These are phyloP conservation scores for Addax nasomaculatus DNA, from an alignment of 2,113 vertebrate genomes.

Conservation along the genomic window DNA sequence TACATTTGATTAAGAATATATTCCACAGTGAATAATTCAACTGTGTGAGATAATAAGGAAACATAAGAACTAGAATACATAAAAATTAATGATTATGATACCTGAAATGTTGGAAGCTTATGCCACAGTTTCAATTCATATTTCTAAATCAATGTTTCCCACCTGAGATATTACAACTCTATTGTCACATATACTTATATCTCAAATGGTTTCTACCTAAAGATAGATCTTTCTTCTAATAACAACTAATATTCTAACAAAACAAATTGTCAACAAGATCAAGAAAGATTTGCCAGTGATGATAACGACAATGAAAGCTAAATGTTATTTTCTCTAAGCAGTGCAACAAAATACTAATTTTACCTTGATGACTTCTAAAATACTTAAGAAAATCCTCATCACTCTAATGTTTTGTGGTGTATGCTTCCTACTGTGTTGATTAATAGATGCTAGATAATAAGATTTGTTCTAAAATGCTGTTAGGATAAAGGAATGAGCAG, in stretches of 20 bases:
- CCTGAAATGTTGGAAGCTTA: neutral
- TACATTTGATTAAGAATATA: neutral
- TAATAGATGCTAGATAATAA: slow-evolving; percentile 3
- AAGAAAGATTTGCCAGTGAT: neutral
- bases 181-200: neutral
- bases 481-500: neutral
- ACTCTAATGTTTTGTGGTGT: neutral
- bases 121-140: neutral
- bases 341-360: slow-evolving; percentile 26
- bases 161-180: neutral
- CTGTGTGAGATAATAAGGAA: neutral
- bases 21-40: neutral
- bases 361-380: slow-evolving; percentile 30
- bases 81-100: neutral
- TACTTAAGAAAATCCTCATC: slow-evolving; percentile 16
- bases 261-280: slow-evolving; percentile 37
- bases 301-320: slow-evolving; percentile 17
- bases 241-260: neutral
- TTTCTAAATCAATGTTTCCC: neutral
- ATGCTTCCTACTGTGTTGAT: slow-evolving; percentile 13
- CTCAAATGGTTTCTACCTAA: neutral
- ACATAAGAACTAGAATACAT: neutral
- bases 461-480: neutral
- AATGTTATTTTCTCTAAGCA: slow-evolving; percentile 26
- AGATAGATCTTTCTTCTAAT: neutral